Evolutionary conservation across 2,888 invertebrate genomes (phyloP), one percentile per base, ranked within the genome.

Genomic region (Metalampra italica): DNA sequence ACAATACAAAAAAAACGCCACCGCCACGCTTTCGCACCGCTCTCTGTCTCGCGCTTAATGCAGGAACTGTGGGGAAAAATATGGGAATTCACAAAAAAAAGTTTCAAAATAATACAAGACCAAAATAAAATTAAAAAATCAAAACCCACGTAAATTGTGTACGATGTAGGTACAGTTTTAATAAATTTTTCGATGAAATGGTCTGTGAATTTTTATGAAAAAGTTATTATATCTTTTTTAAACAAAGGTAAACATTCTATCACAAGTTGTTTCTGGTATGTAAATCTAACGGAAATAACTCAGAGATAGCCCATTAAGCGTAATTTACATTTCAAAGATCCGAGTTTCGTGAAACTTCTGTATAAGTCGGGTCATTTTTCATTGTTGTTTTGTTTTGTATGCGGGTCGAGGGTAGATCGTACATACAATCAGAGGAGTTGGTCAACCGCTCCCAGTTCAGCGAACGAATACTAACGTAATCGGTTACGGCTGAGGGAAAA

Each of bases 381-480:
- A 54, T 46, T 54, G 44, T 58, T 52, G 55, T 47, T 50, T 47
- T 49, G 49, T 49, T 46, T 30, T 47, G 43, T 43, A 60, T 62
- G 56, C 65, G 5, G 4, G 0, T 7, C 53, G 55, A 57, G 57
- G 56, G 53, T 11, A 49, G 41, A 51, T 54, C n/a, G 64, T 59
- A 62, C 60, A 62, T 32, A 59, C 63, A 65, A 64, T 63, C 64
- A 56, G 49, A 56, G 54, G 61, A 62, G 61, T 66, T 63, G 62
- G 60, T 61, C 61, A 57, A 64, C 59, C 59, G 49, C 55, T 55
- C 47, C 39, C 29, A 52, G 32, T 45, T 15, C 52, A 43, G 47
- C 45, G 29, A 14, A 42, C 43, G 65, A 59, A 66, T 64, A 56
- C 57, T 50, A 61, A 62, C 46, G 42, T 9, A 29, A 49, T 57